Base-by-base conservation (phyloP, 1,140 invertebrate genomes). In the Goniozus legneri region DNA sequence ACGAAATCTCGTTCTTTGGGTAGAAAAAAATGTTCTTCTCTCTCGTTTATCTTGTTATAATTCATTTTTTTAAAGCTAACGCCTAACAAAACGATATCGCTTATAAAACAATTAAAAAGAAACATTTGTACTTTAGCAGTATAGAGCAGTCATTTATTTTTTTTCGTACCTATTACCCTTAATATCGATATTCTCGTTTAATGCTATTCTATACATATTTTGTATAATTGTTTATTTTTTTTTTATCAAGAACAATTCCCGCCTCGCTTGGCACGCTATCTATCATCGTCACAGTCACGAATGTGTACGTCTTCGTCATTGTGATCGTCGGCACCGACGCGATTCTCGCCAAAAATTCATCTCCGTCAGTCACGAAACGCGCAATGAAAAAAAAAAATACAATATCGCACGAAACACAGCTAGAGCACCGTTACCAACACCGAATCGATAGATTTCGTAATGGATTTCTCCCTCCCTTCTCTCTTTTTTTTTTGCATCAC, bases 121-220 rank as follows among this genome's bases (percentile, higher is more conserved):
- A 75, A 73, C 65, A 73, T 75, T 75, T 75, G 73, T 75, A 75
- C 73, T 75, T 73, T 73, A 74, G 69, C 73, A 75, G 73, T 75
- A 71, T 75, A 75, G 73, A 75, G 73, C 73, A 74, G 71, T 74
- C 71, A 60, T 73, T 58, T n/a, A n/a, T n/a, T n/a, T n/a, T n/a
- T 71, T 73, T 61, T 69, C 56, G 51, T 58, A 58, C 54, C 52
- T 61, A 52, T 61, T 58, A 60, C 33, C 37, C 56, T 58, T 58
- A 58, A 56, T 57, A 57, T 62, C 50, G 44, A 54, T 60, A 59
- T 64, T 44, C 47, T 62, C 42, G 44, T 62, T 52, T 49, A 60
- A 55, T 58, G 53, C 54, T 51, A 51, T 58, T 58, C 58, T 58
- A 58, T 55, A 56, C 49, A 65, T 69, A 52, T 54, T 50, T 56